These are phyloP conservation scores for Neosilurus hyrtlii DNA, from an alignment of 2,797 vertebrate species.

Conservation along the genomic window DNA sequence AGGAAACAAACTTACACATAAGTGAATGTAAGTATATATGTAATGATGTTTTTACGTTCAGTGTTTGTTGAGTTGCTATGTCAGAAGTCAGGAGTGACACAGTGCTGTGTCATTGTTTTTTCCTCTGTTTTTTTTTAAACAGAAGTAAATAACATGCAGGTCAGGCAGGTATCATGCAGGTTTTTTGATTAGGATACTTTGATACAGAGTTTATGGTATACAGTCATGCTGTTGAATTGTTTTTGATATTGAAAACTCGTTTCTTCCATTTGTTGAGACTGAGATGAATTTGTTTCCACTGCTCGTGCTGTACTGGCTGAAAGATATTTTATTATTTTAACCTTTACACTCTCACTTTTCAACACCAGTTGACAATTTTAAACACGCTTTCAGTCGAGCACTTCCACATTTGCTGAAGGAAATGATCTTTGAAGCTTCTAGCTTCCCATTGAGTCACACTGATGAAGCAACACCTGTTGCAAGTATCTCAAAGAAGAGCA, in stretches of 20 bases:
- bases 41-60: not conserved
- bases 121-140: not conserved
- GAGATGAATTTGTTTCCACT: not conserved
- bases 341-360: not conserved
- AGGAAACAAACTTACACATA: no score
- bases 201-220: not conserved
- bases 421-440: not conserved
- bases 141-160: not conserved
- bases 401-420: not conserved
- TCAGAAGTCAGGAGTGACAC: not conserved
- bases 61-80: not conserved
- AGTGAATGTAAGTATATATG: no score
- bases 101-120: no score
- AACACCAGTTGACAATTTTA: not conserved
- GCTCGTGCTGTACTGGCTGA: not conserved
- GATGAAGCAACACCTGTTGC: constrained; percentile 13
- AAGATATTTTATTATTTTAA: not conserved
- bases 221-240: not conserved
- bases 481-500: not conserved
- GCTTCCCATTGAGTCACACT: not conserved
- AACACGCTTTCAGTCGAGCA: not conserved
- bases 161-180: not conserved
- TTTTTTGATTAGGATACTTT: not conserved
- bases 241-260: no score
- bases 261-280: not conserved